Conservation (phyloP, 2,797 vertebrate genomes). For the Parotocinclus haroldoi region DNA sequence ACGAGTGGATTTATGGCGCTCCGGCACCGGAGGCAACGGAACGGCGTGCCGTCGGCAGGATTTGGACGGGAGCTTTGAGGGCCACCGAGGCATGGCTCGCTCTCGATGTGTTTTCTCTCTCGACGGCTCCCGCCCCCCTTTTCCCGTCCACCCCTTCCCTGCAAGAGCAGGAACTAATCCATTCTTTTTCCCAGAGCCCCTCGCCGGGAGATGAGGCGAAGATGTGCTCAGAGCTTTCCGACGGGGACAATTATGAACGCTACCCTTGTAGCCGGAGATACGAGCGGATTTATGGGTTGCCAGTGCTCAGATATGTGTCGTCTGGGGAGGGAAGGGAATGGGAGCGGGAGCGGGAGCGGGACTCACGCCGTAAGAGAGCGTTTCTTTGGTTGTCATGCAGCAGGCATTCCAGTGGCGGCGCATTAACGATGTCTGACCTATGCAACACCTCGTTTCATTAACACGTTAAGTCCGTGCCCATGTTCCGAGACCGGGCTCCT, state of each 20-base stretch:
- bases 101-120: slow-evolving; percentile 26
- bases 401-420: neutral
- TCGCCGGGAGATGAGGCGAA: slow-evolving; percentile 29
- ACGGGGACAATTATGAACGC: slow-evolving; percentile 36
- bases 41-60: slow-evolving; percentile 30
- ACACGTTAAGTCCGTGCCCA: slow-evolving; percentile 26
- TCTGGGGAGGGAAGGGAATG: neutral
- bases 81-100: slow-evolving; percentile 36
- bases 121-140: slow-evolving; percentile 11
- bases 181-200: slow-evolving; percentile 7
- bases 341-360: neutral
- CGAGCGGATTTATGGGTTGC: slow-evolving; percentile 22
- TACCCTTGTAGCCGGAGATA: slow-evolving; percentile 6
- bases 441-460: slow-evolving; percentile 5
- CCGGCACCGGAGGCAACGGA: slow-evolving; percentile 40
- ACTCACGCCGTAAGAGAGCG: neutral
- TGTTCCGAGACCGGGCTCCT: slow-evolving; percentile 16
- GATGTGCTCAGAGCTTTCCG: slow-evolving; percentile 36
- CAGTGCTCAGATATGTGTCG: slow-evolving; percentile 8
- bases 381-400: slow-evolving; percentile 10
- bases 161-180: slow-evolving; percentile 39
- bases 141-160: neutral
- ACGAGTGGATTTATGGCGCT: slow-evolving; percentile 51
- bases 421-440: slow-evolving; percentile 7
- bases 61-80: slow-evolving; percentile 50